Evolutionary conservation across 2,888 invertebrate species (phyloP).

Genomic region (Pristionchus entomophagus): DNA sequence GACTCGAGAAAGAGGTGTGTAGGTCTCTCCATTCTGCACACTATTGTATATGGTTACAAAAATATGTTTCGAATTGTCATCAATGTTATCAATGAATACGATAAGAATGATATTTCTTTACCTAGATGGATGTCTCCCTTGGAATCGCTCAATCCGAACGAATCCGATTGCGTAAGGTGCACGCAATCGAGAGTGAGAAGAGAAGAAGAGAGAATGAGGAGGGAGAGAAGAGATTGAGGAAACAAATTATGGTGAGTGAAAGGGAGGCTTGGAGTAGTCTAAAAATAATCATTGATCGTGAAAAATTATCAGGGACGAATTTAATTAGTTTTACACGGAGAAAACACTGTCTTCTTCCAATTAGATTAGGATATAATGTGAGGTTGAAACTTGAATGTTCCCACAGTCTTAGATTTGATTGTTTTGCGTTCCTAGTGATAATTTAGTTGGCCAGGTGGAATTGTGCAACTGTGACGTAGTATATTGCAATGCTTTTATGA

Average conservation of each 20-base stretch:
- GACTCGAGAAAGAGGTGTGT: conserved; percentile 90
- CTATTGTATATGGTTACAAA: no score
- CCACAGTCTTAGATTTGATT: no score
- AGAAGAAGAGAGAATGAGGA: conserved; percentile 87
- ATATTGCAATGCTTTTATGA: no score
- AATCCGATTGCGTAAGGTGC: conserved; percentile 86
- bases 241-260: conserved; percentile 85
- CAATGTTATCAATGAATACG: no score
- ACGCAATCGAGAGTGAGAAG: conserved; percentile 79
- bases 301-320: no score
- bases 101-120: no score
- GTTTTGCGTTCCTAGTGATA: background rate
- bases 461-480: no score
- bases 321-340: background rate
- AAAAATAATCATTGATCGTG: no score
- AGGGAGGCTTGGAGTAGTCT: no score
- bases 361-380: background rate
- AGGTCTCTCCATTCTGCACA: background rate
- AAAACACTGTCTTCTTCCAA: background rate
- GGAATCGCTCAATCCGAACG: conserved; percentile 82
- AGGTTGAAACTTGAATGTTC: background rate
- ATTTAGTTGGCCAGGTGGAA: background rate
- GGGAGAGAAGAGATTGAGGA: conserved; percentile 92
- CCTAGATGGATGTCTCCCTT: conserved; percentile 39
- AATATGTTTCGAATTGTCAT: no score